Conservation (phyloP, 2,888 invertebrate species). For the Lumbricus terrestris region DNA sequence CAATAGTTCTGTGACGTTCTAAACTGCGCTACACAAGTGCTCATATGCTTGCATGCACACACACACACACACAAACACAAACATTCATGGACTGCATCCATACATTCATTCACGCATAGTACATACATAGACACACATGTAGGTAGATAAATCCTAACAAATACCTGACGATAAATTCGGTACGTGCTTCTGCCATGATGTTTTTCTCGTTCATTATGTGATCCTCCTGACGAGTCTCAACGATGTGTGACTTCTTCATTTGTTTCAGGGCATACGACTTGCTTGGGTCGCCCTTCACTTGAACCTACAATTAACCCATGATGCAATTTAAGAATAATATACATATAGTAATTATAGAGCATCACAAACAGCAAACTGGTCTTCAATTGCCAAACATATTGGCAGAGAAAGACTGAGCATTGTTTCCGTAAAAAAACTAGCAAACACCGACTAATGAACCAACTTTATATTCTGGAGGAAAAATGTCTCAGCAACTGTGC, state of each 20-base stretch:
- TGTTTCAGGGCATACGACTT: conserved; percentile 87
- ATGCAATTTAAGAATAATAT: neutral
- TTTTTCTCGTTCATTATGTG: conserved; percentile 99
- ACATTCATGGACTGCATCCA: too few relatives aligned
- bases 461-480: too few relatives aligned
- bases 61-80: neutral
- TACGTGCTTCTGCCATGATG: conserved; percentile 90
- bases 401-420: neutral
- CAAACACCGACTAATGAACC: neutral
- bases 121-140: too few relatives aligned
- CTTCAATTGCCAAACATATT: neutral
- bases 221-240: conserved; percentile 96
- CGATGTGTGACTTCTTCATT: conserved; percentile 94
- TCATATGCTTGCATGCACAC: neutral
- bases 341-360: too few relatives aligned
- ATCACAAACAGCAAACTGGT: neutral
- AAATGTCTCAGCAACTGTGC: too few relatives aligned
- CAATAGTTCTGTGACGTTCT: neutral
- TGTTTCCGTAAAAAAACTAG: neutral
- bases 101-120: too few relatives aligned
- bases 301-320: conserved; percentile 64
- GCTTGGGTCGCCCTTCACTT: conserved; percentile 76
- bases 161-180: conserved; percentile 84
- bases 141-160: neutral
- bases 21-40: neutral